These are phyloP conservation scores for Percopsis omiscomaycus DNA, from an alignment of 2,797 vertebrate genomes.

Conservation along the genomic window DNA sequence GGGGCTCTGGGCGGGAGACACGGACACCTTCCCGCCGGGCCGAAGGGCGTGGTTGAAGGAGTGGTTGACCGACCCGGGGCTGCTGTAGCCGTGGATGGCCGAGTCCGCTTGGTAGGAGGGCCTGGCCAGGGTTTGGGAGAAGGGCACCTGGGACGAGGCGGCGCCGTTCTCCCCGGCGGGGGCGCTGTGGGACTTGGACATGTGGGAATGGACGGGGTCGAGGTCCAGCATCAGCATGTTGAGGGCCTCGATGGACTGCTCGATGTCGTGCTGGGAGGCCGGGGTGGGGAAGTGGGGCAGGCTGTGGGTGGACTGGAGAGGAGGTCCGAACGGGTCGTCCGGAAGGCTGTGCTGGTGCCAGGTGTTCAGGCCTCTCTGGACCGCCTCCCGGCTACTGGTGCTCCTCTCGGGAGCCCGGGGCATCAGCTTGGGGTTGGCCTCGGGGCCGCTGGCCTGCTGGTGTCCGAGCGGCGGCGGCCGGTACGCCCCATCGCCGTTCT, in stretches of 20 bases:
- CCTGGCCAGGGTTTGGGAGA: conserved; percentile 70
- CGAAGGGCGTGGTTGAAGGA: conserved; percentile 64
- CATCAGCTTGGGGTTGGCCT: conserved; percentile 68
- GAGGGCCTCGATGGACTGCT: conserved; percentile 92
- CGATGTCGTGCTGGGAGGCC: conserved; percentile 88
- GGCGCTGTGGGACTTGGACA: conserved; percentile 91
- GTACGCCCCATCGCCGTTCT: conserved; percentile 80
- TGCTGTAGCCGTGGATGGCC: conserved; percentile 75
- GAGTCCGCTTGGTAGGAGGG: conserved; percentile 78
- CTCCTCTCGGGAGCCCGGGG: conserved; percentile 90
- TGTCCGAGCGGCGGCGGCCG: conserved; percentile 86
- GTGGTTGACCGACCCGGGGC: conserved; percentile 57
- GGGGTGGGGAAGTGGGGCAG: conserved; percentile 85
- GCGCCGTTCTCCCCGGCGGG: conserved; percentile 76
- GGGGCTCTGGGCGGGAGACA: conserved; percentile 68
- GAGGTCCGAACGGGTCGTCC: conserved; percentile 76
- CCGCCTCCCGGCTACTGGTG: conserved; percentile 92
- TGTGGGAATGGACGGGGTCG: conserved; percentile 77
- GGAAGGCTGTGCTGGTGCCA: conserved; percentile 90
- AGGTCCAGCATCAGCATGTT: conserved; percentile 96
- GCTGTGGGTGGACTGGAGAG: conserved; percentile 78
- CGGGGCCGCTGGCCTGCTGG: conserved; percentile 60
- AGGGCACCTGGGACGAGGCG: conserved; percentile 75
- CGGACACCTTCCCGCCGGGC: conserved; percentile 54
- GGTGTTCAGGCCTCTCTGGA: conserved; percentile 89